phyloP scores from a whole-genome alignment of 2,797 vertebrate species.

The Pseudomugil tenellus region DNA sequence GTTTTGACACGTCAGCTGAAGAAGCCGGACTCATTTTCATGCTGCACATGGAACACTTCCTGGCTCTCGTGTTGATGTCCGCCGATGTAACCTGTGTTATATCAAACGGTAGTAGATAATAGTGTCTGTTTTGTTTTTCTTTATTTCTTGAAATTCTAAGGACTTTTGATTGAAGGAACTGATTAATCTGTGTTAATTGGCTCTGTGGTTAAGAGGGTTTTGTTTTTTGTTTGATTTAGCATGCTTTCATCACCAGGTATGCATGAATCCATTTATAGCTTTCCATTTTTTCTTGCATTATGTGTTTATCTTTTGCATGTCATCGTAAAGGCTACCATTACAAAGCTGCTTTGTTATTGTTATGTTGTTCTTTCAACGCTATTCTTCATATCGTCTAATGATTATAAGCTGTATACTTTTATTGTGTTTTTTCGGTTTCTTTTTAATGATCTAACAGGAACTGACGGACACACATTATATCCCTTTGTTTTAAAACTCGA shows the following conservation, averaged over 20 bases:
- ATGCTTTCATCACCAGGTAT: slow-evolving; percentile 72
- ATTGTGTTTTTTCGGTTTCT: neutral
- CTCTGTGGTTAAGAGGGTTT: slow-evolving; percentile 13
- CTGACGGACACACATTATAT: no score
- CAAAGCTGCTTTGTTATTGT: neutral
- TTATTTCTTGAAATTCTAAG: neutral
- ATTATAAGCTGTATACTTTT: neutral
- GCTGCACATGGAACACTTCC: slow-evolving; percentile 66
- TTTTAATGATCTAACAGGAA: no score
- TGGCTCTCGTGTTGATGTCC: slow-evolving; percentile 43
- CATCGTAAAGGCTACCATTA: no score
- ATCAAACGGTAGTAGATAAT: slow-evolving; percentile 41
- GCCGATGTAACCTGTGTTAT: slow-evolving; percentile 21
- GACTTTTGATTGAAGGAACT: neutral
- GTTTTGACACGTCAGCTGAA: slow-evolving; percentile 83
- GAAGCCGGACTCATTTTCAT: slow-evolving; percentile 67
- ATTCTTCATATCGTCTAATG: neutral
- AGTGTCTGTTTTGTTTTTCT: no score
- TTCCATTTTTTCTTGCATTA: neutral
- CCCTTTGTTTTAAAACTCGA: no score
- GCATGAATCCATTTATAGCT: slow-evolving; percentile 30
- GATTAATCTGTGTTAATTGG: neutral
- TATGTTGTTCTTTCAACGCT: neutral
- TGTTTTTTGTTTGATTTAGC: slow-evolving; percentile 41
- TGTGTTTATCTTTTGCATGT: neutral